Percentiles rank a stretch among this genome's conserved stretches.
Conservation (phyloP, 2,113 vertebrate genomes). For the Pseudonaja textilis region DNA sequence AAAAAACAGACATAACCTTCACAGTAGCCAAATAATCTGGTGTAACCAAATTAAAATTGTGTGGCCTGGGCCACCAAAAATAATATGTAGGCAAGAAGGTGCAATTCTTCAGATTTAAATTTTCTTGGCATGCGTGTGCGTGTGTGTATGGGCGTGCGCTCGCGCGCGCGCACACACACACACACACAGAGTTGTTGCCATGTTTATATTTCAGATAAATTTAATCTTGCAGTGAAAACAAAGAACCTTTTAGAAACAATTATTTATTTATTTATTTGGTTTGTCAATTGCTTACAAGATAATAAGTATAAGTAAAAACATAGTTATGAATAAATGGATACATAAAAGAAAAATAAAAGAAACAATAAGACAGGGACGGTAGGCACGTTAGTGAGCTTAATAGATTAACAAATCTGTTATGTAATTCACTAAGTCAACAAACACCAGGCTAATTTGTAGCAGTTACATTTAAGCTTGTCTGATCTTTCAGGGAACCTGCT, state of each 20-base stretch:
- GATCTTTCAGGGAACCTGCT: neutral
- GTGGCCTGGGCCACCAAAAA: neutral
- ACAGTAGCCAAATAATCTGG: neutral
- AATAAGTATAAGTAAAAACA: no score
- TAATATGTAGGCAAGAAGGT: neutral
- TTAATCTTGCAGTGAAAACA: neutral
- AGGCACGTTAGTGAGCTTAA: neutral
- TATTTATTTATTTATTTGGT: no score
- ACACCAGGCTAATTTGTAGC: neutral
- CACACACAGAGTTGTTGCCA: neutral
- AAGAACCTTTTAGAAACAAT: neutral
- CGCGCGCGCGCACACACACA: neutral
- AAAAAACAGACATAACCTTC: neutral
- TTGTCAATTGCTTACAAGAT: no score
- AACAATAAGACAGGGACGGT: no score
- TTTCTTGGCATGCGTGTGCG: neutral
- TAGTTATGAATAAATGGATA: no score
- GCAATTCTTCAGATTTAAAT: neutral
- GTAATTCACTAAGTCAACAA: neutral
- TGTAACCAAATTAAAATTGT: neutral
- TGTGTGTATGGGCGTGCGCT: neutral
- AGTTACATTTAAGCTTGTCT: neutral
- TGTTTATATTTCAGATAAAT: neutral
- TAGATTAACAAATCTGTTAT: neutral
- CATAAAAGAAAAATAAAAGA: no score